Evolutionary conservation across 2,797 vertebrate species (phyloP).

Genomic region (Denticeps clupeoides): DNA sequence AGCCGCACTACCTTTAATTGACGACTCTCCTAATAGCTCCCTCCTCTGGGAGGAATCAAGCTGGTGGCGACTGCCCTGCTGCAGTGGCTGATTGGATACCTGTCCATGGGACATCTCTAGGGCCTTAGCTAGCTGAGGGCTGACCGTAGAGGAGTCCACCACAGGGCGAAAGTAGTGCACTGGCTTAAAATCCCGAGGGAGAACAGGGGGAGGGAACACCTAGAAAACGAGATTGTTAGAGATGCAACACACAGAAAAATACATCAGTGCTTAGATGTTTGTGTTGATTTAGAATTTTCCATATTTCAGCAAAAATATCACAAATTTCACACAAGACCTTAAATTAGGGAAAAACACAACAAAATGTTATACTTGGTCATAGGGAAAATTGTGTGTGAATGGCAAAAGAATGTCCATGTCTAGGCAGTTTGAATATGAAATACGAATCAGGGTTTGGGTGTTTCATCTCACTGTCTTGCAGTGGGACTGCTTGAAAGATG

Average conservation of each 20-base stretch:
- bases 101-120: slow-evolving; percentile 65
- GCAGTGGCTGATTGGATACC: slow-evolving; percentile 37
- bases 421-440: too few species aligned
- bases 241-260: background rate
- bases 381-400: too few species aligned
- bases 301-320: too few species aligned
- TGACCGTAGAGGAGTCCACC: slow-evolving; percentile 48
- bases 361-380: too few species aligned
- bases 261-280: too few species aligned
- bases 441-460: too few species aligned
- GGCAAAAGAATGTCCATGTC: too few species aligned
- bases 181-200: slow-evolving; percentile 77
- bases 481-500: too few species aligned
- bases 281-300: too few species aligned
- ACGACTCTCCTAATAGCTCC: slow-evolving; percentile 66
- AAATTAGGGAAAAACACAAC: too few species aligned
- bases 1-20: slow-evolving; percentile 57
- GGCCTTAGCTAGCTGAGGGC: slow-evolving; percentile 48
- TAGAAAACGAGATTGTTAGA: slow-evolving; percentile 28
- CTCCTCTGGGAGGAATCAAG: slow-evolving; percentile 69
- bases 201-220: slow-evolving; percentile 70
- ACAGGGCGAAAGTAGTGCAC: slow-evolving; percentile 72
- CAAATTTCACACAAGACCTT: too few species aligned
- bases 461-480: too few species aligned
- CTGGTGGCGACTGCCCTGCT: slow-evolving; percentile 60